A percentile compares a stretch with the other conserved stretches of the same genome.
Evolutionary conservation across 2,888 invertebrate species (phyloP).

Genomic region (Xestia sexstrigata): DNA sequence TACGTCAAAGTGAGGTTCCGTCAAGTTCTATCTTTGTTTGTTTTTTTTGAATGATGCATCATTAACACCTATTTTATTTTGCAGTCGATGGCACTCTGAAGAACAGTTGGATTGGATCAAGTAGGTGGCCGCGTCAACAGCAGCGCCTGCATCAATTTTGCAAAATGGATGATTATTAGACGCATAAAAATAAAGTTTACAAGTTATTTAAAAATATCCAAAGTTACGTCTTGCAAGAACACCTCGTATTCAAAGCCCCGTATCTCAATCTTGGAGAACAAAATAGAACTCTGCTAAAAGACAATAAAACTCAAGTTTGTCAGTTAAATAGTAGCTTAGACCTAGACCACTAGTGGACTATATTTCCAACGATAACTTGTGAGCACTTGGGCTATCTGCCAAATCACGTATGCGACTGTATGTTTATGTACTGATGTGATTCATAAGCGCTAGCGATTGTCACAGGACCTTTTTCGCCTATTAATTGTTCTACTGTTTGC

Average conservation of each 20-base stretch:
- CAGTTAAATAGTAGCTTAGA: slow-evolving; percentile 25
- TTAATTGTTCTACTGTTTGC: too few relatives aligned
- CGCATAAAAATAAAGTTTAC: neutral
- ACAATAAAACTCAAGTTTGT: slow-evolving; percentile 29
- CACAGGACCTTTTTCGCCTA: neutral
- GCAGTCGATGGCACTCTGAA: neutral
- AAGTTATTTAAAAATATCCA: neutral
- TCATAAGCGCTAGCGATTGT: slow-evolving; percentile 18
- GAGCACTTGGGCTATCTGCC: slow-evolving; percentile 56
- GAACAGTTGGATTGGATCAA: neutral
- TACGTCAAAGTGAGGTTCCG: neutral
- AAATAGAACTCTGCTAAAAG: neutral
- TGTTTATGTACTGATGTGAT: neutral
- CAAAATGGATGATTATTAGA: neutral
- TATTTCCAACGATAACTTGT: slow-evolving; percentile 48
- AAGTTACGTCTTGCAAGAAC: neutral
- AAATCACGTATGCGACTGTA: slow-evolving; percentile 47
- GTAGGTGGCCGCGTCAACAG: neutral
- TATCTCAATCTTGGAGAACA: neutral
- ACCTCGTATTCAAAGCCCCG: neutral
- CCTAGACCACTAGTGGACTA: slow-evolving; percentile 28
- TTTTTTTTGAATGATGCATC: neutral
- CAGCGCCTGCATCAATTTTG: neutral
- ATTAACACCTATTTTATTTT: neutral
- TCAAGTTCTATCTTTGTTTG: neutral